phyloP scores from a whole-genome alignment of 2,113 vertebrate genomes.

The Baryphthengus martii region DNA sequence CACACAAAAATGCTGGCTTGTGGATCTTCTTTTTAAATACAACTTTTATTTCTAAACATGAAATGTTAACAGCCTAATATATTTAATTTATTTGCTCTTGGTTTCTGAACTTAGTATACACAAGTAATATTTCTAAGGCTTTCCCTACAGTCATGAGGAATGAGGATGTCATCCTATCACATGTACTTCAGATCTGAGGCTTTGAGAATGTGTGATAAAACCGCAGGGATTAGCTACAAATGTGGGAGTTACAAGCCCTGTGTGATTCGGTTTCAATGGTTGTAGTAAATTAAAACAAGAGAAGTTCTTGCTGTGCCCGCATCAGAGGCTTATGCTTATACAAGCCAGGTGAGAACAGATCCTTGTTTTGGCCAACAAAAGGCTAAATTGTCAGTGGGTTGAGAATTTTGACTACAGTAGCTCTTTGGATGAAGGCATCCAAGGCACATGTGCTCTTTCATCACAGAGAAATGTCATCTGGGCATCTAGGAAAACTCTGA shows the following conservation, averaged over 20 bases:
- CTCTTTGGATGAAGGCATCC: background rate
- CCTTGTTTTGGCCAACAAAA: background rate
- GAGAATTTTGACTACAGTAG: background rate
- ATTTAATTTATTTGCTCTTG: background rate
- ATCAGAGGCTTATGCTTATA: background rate
- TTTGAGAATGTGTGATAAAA: background rate
- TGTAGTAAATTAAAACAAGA: background rate
- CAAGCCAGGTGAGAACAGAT: background rate
- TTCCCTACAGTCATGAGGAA: background rate
- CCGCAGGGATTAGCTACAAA: background rate
- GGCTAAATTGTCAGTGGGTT: background rate
- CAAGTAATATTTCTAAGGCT: background rate
- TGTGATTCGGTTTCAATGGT: fast-evolving
- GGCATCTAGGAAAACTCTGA: background rate
- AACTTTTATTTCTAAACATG: background rate
- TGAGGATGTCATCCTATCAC: background rate
- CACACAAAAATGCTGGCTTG: background rate
- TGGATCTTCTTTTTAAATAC: too few relatives aligned
- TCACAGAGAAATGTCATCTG: background rate
- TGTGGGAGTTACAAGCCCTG: background rate
- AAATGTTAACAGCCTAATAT: background rate
- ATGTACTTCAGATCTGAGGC: background rate
- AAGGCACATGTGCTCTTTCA: fast-evolving
- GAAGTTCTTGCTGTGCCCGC: background rate
- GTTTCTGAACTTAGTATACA: background rate